These are phyloP conservation scores for Grammomys surdaster DNA, from an alignment of 2,113 vertebrate genomes.

Conservation along the genomic window DNA sequence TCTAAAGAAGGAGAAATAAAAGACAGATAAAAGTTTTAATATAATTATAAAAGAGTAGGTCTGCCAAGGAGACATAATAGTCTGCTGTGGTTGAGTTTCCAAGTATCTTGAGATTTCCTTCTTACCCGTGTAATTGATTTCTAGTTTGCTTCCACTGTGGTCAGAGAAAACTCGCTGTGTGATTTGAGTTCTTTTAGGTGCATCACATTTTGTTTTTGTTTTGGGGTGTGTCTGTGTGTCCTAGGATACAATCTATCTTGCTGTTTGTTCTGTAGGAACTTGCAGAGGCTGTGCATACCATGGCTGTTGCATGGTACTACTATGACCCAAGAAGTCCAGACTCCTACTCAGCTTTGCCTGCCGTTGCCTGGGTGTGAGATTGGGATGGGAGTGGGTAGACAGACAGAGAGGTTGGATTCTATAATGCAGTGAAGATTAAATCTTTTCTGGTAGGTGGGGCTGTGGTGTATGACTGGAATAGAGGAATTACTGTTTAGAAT, in stretches of 20 bases:
- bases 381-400: neutral
- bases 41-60: neutral
- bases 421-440: neutral
- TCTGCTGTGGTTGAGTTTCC: neutral
- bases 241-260: neutral
- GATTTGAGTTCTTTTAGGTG: neutral
- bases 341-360: neutral
- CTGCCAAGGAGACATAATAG: neutral
- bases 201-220: neutral
- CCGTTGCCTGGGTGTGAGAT: no score
- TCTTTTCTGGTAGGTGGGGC: neutral
- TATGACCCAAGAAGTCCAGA: neutral
- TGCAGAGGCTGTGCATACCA: neutral
- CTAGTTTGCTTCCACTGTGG: neutral
- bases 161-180: neutral
- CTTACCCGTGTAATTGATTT: neutral
- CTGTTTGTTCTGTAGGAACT: neutral
- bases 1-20: conserved; percentile 17
- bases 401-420: no score
- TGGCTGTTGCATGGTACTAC: neutral
- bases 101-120: conserved; percentile 28
- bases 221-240: neutral
- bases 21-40: neutral
- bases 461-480: neutral
- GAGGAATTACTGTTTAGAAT: neutral